Conservation (phyloP, 2,797 vertebrate species). For the Austrolebias charrua region DNA sequence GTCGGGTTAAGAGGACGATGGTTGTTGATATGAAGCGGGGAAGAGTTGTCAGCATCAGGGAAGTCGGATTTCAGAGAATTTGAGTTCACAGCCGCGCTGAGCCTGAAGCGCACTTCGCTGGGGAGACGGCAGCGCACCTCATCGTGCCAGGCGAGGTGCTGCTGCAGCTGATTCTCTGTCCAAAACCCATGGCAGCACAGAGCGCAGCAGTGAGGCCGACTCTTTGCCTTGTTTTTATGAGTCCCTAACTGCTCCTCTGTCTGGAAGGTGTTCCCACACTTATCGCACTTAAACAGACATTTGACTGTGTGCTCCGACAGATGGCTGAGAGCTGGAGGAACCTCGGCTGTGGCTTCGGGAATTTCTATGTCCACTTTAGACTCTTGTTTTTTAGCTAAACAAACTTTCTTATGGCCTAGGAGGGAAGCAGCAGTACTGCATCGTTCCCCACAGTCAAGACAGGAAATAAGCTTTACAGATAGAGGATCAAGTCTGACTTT, state of each 20-base stretch:
- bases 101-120: constrained; percentile 77
- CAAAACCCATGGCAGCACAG: constrained; percentile 82
- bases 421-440: constrained; percentile 48
- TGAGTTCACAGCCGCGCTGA: constrained; percentile 62
- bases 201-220: constrained; percentile 75
- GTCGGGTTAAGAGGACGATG: constrained; percentile 1
- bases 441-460: constrained; percentile 50
- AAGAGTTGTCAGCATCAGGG: constrained; percentile 18
- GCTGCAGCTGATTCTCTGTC: constrained; percentile 81
- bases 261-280: constrained; percentile 82
- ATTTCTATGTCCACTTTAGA: constrained; percentile 28
- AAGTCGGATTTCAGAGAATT: constrained; percentile 40
- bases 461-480: constrained; percentile 30
- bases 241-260: constrained; percentile 69
- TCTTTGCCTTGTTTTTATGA: constrained; percentile 73
- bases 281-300: constrained; percentile 80
- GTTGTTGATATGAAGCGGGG: constrained; percentile 7
- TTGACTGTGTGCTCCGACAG: constrained; percentile 56
- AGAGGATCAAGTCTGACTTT: not conserved
- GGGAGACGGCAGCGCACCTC: constrained; percentile 80
- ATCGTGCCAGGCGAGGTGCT: constrained; percentile 83
- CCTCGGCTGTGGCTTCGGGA: constrained; percentile 37
- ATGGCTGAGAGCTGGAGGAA: constrained; percentile 15
- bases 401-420: constrained; percentile 53
- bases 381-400: constrained; percentile 29